Conservation (phyloP, 2,888 invertebrate species). For the Amblyjoppa fuscipennis region DNA sequence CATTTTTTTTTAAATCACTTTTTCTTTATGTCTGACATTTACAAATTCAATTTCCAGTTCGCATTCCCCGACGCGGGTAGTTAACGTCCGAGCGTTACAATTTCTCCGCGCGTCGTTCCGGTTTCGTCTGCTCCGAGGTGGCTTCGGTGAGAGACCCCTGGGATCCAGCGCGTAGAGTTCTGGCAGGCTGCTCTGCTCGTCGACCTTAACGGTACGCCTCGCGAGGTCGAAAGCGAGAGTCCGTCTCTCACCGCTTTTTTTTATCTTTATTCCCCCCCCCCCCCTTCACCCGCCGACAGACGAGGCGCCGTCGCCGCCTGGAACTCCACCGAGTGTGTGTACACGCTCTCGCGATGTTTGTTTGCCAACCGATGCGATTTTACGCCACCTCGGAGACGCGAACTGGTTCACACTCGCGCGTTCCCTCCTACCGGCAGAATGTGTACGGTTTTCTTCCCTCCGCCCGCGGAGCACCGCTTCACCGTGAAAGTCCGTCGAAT, state of each 20-base stretch:
- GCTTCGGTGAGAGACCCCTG: neutral
- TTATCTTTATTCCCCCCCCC: neutral
- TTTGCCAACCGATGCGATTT: conserved; percentile 28
- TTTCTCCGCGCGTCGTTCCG: conserved; percentile 28
- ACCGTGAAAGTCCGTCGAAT: conserved; percentile 52
- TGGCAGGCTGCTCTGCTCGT: conserved; percentile 21
- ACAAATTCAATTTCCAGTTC: conserved; percentile 26
- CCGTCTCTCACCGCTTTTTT: conserved; percentile 24
- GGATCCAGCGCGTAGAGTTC: conserved; percentile 19
- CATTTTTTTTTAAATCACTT: neutral
- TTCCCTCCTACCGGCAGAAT: conserved; percentile 36
- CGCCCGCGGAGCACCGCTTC: conserved; percentile 39
- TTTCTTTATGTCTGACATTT: neutral
- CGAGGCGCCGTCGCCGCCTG: conserved; percentile 11
- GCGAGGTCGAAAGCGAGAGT: conserved; percentile 57
- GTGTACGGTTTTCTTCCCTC: conserved; percentile 34
- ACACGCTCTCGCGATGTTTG: conserved; percentile 41
- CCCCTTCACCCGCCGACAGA: conserved; percentile 35
- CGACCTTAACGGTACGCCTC: conserved; percentile 59
- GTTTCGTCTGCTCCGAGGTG: conserved; percentile 11
- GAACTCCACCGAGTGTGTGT: conserved; percentile 10
- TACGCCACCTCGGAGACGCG: conserved; percentile 43
- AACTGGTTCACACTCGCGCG: conserved; percentile 52
- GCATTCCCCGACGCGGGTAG: neutral
- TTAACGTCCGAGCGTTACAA: conserved; percentile 29